Percentiles rank a stretch among this genome's conserved stretches.
These are phyloP conservation scores for Pandemis corylana DNA, from an alignment of 2,888 invertebrate species.

Conservation along the genomic window DNA sequence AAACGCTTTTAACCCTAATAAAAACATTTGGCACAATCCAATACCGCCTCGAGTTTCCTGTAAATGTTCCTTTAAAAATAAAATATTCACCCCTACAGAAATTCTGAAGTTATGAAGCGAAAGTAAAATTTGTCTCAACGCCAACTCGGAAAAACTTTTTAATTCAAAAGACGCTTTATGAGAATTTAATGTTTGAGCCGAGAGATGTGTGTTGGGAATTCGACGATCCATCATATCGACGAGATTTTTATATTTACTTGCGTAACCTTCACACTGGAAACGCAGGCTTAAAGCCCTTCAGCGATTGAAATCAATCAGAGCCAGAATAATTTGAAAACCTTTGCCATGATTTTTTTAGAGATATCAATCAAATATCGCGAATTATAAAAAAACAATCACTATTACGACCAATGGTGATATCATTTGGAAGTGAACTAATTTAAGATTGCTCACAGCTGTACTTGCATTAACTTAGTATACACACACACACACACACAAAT, in stretches of 20 bases:
- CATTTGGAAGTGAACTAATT: no score
- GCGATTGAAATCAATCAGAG: background rate
- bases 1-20: slow-evolving; percentile 29
- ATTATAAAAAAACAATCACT: no score
- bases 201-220: slow-evolving; percentile 23
- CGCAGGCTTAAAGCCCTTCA: background rate
- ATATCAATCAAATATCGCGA: background rate
- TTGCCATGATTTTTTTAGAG: background rate
- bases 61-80: slow-evolving; percentile 34
- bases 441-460: no score
- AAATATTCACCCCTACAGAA: slow-evolving; percentile 39
- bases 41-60: slow-evolving; percentile 24
- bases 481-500: no score
- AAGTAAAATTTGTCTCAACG: slow-evolving; percentile 36
- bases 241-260: slow-evolving; percentile 2
- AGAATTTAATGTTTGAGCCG: slow-evolving; percentile 39
- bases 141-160: slow-evolving; percentile 40
- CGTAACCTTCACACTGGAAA: background rate
- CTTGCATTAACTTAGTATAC: no score
- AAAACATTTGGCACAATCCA: slow-evolving; percentile 32
- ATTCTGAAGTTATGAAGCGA: slow-evolving; percentile 35
- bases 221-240: slow-evolving; percentile 10
- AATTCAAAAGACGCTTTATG: slow-evolving; percentile 36
- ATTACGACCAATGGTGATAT: no score
- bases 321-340: background rate